Evolutionary conservation across 2,797 vertebrate genomes (phyloP).

Genomic region (Percopsis omiscomaycus): DNA sequence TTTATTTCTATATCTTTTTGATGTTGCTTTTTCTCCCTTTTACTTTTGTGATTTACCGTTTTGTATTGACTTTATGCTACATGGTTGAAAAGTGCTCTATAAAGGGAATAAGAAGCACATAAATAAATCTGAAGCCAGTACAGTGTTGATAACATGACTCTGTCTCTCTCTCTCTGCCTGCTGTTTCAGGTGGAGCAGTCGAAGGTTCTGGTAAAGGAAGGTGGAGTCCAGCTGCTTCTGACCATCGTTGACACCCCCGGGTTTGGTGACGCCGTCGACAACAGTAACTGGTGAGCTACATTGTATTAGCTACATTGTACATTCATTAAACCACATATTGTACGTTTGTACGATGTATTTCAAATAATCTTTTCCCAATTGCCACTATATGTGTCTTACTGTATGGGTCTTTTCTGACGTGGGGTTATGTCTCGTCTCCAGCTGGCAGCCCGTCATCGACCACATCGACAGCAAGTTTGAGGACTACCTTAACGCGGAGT

Average conservation of each 20-base stretch:
- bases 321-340: too few relatives aligned
- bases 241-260: conserved; percentile 96
- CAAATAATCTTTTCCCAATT: too few relatives aligned
- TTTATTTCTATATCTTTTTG: too few relatives aligned
- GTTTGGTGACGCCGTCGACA: conserved; percentile 95
- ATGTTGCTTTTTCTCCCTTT: too few relatives aligned
- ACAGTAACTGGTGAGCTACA: conserved; percentile 90
- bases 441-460: conserved; percentile 95
- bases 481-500: conserved; percentile 95
- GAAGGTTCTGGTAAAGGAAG: conserved; percentile 94
- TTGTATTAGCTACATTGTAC: too few relatives aligned
- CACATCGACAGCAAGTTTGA: conserved; percentile 97
- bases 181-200: conserved; percentile 80
- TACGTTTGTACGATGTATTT: too few relatives aligned
- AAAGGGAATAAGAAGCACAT: not conserved
- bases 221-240: conserved; percentile 92
- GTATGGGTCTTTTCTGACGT: not conserved
- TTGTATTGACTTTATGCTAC: too few relatives aligned
- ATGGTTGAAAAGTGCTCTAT: too few relatives aligned
- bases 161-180: not conserved
- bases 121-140: not conserved
- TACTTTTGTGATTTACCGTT: too few relatives aligned
- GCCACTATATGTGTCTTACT: not conserved
- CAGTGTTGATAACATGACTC: not conserved
- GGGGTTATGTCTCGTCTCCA: conserved; percentile 51